phyloP scores from a whole-genome alignment of 2,113 vertebrate species.

The Plestiodon gilberti region DNA sequence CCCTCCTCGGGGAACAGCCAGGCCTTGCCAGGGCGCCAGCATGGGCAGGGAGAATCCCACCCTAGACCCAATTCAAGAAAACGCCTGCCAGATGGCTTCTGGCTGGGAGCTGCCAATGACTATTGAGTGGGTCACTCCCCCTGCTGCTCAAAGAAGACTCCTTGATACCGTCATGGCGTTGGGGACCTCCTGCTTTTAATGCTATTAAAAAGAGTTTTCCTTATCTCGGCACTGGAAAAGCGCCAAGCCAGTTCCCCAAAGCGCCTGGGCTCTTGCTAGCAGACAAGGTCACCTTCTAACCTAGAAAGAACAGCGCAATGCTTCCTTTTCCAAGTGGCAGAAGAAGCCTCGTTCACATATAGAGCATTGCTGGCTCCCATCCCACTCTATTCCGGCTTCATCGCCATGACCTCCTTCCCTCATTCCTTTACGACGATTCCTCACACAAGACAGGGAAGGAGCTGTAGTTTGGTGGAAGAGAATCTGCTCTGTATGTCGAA shows the following conservation, averaged over 20 bases:
- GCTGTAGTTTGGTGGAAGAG: background rate
- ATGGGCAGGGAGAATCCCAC: background rate
- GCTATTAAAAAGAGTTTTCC: constrained; percentile 18
- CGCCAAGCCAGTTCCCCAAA: constrained; percentile 57
- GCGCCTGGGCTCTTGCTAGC: background rate
- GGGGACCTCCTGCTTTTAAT: background rate
- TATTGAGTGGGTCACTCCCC: fast-evolving
- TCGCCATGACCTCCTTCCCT: background rate
- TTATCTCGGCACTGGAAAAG: constrained; percentile 45
- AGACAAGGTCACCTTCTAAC: constrained; percentile 69
- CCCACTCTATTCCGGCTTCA: background rate
- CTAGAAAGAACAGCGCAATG: constrained; percentile 24
- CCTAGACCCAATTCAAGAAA: background rate
- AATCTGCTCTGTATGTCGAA: too few relatives aligned
- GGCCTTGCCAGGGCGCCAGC: background rate
- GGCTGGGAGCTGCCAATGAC: background rate
- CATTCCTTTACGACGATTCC: background rate
- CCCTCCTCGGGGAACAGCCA: too few relatives aligned
- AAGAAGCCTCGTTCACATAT: background rate
- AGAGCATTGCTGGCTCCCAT: background rate
- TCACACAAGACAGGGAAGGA: background rate
- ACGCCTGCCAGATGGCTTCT: background rate
- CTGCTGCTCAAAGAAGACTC: fast-evolving
- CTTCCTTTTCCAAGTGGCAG: fast-evolving
- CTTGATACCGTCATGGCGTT: background rate